Evolutionary conservation across 2,797 vertebrate species (phyloP).

Genomic region (Furcifer pardalis): DNA sequence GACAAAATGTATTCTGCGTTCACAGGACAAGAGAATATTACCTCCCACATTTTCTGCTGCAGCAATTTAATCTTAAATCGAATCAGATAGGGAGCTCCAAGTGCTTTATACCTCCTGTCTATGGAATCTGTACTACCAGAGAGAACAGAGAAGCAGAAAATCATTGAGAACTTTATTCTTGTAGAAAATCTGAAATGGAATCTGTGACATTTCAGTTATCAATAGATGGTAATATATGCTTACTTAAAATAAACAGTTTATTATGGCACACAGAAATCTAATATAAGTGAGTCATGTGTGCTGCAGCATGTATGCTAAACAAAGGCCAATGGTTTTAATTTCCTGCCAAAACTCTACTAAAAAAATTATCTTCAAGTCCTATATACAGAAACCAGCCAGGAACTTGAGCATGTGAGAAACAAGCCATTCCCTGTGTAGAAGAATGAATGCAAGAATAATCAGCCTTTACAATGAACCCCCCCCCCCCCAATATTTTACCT

Average conservation of each 20-base stretch:
- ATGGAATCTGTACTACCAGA: neutral
- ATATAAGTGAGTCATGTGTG: neutral
- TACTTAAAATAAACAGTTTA: neutral
- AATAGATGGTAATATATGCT: neutral
- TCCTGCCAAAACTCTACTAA: neutral
- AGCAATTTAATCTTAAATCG: no score
- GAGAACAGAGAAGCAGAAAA: neutral
- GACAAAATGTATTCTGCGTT: neutral
- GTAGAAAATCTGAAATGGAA: neutral
- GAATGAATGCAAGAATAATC: neutral
- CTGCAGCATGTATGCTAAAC: neutral
- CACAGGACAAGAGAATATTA: neutral
- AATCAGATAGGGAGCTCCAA: no score
- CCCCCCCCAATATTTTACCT: no score
- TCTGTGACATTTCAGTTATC: neutral
- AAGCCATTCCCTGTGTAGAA: neutral
- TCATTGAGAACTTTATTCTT: neutral
- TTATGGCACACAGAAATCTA: neutral
- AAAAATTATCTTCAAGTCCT: neutral
- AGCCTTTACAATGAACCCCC: no score
- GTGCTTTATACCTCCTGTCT: neutral
- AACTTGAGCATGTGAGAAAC: neutral
- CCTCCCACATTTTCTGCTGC: neutral
- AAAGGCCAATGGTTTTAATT: neutral
- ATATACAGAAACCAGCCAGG: neutral